Conservation (phyloP, 2,888 invertebrate genomes). For the Luffia ferchaultella region DNA sequence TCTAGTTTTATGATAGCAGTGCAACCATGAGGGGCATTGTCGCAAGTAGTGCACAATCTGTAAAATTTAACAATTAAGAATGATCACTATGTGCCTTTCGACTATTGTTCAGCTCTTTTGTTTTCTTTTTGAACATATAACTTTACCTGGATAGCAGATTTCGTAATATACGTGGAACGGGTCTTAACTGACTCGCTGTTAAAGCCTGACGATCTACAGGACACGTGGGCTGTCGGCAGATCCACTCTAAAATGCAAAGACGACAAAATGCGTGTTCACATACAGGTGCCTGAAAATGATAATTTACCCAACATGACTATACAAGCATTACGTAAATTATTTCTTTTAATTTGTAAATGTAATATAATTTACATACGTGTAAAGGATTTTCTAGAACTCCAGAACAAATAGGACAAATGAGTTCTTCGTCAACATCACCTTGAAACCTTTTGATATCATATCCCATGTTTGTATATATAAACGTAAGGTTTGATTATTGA, state of each 20-base stretch:
- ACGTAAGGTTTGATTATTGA: too few species aligned
- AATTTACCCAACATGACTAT: too few species aligned
- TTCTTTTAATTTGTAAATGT: too few species aligned
- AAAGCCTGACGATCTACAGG: constrained; percentile 93
- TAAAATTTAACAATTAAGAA: constrained; percentile 19
- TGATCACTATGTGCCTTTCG: neutral
- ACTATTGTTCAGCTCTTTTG: neutral
- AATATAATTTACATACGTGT: constrained; percentile 72
- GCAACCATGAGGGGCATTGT: constrained; percentile 90
- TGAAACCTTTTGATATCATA: constrained; percentile 94
- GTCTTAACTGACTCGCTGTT: constrained; percentile 87
- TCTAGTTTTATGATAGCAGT: constrained; percentile 86
- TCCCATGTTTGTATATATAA: constrained; percentile 78
- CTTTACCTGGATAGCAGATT: constrained; percentile 90
- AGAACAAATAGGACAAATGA: constrained; percentile 95
- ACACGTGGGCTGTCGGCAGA: constrained; percentile 91
- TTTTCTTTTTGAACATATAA: too few species aligned
- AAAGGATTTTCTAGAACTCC: constrained; percentile 94
- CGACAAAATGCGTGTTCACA: constrained; percentile 98
- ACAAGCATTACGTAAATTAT: neutral
- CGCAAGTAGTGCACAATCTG: constrained; percentile 89
- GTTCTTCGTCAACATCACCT: constrained; percentile 96
- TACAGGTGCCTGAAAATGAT: constrained; percentile 78
- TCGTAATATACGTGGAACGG: constrained; percentile 91
- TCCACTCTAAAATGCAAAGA: constrained; percentile 94